phyloP scores from a whole-genome alignment of 1,140 invertebrate species.

The Apis cerana region DNA sequence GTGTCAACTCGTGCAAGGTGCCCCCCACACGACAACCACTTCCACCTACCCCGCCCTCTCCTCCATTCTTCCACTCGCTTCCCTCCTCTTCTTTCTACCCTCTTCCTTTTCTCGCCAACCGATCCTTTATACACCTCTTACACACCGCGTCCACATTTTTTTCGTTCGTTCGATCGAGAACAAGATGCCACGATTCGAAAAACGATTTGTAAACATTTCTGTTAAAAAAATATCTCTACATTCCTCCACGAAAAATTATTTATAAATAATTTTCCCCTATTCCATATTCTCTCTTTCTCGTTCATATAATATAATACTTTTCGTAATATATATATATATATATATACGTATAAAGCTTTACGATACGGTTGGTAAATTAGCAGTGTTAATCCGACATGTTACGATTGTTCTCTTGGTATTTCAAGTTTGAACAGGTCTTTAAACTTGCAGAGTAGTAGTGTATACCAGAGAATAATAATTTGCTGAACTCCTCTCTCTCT shows the following conservation, averaged over 20 bases:
- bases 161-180: too few relatives aligned
- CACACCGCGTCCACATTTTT: too few relatives aligned
- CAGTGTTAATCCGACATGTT: not conserved
- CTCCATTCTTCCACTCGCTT: not conserved
- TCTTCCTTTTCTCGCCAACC: not conserved
- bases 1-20: constrained; percentile 57
- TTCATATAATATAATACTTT: too few relatives aligned
- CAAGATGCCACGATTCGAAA: too few relatives aligned
- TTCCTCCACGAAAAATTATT: too few relatives aligned
- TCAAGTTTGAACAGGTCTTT: not conserved
- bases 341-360: not conserved
- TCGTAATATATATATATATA: not conserved
- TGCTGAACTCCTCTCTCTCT: not conserved
- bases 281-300: too few relatives aligned
- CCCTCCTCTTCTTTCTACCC: not conserved
- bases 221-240: too few relatives aligned
- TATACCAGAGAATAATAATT: not conserved
- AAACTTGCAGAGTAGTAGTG: not conserved
- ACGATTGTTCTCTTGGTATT: not conserved
- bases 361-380: not conserved
- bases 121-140: too few relatives aligned
- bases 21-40: constrained; percentile 45
- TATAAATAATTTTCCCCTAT: too few relatives aligned
- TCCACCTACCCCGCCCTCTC: constrained; percentile 1
- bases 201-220: too few relatives aligned